These are phyloP conservation scores for Chloroceryle inda DNA, from an alignment of 2,797 vertebrate genomes.

Conservation along the genomic window DNA sequence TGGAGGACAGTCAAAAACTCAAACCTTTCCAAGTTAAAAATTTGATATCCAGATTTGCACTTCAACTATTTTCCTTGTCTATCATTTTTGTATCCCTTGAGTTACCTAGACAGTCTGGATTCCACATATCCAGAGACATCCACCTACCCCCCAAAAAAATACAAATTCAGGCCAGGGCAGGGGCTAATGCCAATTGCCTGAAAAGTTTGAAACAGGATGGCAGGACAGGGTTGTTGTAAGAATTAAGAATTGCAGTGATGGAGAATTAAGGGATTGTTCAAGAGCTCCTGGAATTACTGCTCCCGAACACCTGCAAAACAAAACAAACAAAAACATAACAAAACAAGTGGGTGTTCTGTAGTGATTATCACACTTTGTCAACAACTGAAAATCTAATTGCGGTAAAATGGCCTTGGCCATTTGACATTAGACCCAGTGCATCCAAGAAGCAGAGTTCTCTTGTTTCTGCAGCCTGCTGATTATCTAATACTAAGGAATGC, in stretches of 20 bases:
- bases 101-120: not conserved
- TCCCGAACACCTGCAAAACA: not conserved
- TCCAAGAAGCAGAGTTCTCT: not conserved
- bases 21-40: not conserved
- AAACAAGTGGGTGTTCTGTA: not conserved
- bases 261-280: not conserved
- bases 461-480: not conserved
- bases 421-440: not conserved
- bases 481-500: conserved; percentile 10
- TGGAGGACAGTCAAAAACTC: not conserved
- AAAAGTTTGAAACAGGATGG: not conserved
- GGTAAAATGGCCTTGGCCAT: not conserved
- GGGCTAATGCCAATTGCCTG: not conserved
- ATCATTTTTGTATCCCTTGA: not conserved
- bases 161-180: not conserved
- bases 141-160: not conserved
- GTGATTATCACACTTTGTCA: not conserved
- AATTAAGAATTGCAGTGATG: not conserved
- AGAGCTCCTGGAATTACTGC: not conserved
- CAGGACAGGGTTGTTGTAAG: not conserved
- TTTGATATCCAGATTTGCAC: not conserved
- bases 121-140: not conserved
- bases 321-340: not conserved
- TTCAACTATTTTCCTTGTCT: not conserved
- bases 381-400: not conserved